These are phyloP conservation scores for Zophobas morio DNA, from an alignment of 1,140 invertebrate genomes.

Conservation along the genomic window DNA sequence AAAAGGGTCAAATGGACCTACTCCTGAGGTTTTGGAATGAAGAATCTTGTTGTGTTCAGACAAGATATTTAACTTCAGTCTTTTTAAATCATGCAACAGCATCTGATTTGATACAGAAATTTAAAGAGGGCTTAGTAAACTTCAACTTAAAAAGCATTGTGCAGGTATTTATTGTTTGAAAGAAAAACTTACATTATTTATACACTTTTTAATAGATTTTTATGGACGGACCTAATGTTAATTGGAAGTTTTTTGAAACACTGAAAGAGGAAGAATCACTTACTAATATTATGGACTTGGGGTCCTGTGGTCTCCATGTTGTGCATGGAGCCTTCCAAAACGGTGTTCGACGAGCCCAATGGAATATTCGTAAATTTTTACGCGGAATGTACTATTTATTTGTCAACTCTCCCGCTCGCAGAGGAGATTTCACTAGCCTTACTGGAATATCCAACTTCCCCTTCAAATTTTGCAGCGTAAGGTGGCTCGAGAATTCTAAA, in stretches of 20 bases:
- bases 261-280: slow-evolving; percentile 10
- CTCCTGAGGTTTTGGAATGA: slow-evolving; percentile 5
- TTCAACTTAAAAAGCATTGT: slow-evolving; percentile 11
- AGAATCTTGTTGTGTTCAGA: slow-evolving; percentile 3
- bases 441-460: background rate
- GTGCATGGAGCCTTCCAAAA: slow-evolving; percentile 14
- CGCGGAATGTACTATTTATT: background rate
- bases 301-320: slow-evolving; percentile 29
- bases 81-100: slow-evolving; percentile 4
- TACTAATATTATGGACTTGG: slow-evolving; percentile 1
- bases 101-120: slow-evolving; percentile 10
- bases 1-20: slow-evolving; percentile 23
- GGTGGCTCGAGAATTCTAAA: slow-evolving; percentile 5
- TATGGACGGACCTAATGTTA: slow-evolving; percentile 21
- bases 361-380: slow-evolving; percentile 15
- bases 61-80: slow-evolving; percentile 13
- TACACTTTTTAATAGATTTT: background rate
- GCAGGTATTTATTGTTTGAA: slow-evolving; percentile 5
- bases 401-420: background rate
- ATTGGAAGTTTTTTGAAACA: slow-evolving; percentile 16
- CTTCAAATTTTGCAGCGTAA: slow-evolving; percentile 18
- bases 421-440: slow-evolving; percentile 3
- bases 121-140: background rate
- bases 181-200: background rate
- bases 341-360: background rate